Evolutionary conservation across 2,113 vertebrate genomes (phyloP).

Genomic region (Gallinago jamesoni): DNA sequence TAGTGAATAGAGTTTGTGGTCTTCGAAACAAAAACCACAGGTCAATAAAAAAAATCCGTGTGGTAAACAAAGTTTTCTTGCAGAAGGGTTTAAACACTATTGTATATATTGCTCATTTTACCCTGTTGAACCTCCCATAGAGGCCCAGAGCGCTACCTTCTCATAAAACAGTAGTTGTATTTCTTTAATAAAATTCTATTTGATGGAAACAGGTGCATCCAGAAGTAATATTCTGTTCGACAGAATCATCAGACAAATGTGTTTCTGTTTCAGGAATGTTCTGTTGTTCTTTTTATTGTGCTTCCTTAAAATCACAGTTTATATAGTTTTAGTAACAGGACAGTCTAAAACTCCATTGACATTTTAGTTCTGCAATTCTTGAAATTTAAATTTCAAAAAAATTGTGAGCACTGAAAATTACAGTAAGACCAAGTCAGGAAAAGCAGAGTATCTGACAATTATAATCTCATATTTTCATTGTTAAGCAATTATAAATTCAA

Average conservation of each 20-base stretch:
- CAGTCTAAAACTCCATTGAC: neutral
- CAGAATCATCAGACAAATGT: neutral
- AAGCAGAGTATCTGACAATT: constrained; percentile 38
- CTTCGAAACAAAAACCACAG: neutral
- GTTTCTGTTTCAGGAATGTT: neutral
- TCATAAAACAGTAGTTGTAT: neutral
- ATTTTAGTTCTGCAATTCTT: neutral
- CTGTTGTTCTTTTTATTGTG: neutral
- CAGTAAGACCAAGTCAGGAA: neutral
- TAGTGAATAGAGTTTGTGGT: neutral
- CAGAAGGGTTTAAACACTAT: neutral
- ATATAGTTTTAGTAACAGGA: neutral
- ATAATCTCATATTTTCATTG: constrained; percentile 28
- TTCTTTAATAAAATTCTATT: neutral
- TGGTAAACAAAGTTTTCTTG: neutral
- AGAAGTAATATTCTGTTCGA: neutral
- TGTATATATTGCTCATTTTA: neutral
- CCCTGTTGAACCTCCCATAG: neutral
- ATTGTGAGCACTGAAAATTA: neutral
- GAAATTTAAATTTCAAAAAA: neutral
- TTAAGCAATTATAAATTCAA: constrained; percentile 62
- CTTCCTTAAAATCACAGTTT: neutral
- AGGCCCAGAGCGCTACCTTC: neutral
- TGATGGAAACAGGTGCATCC: neutral
- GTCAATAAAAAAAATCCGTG: neutral